Percentiles rank a stretch among this genome's conserved stretches.
Conservation (phyloP, 2,797 vertebrate species). For the Microctenopoma lineatum region DNA sequence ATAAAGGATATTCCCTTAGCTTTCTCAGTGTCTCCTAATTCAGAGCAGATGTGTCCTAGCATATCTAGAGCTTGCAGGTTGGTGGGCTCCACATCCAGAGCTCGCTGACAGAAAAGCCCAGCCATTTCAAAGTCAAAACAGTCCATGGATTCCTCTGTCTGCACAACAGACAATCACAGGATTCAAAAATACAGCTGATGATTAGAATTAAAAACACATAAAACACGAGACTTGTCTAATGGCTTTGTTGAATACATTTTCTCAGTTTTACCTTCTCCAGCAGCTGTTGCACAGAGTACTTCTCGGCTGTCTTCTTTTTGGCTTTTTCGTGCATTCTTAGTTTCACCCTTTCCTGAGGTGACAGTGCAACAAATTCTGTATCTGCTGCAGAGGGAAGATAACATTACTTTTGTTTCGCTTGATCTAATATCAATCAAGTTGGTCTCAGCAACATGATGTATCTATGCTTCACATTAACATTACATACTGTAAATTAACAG, state of each 20-base stretch:
- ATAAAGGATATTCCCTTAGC: constrained; percentile 86
- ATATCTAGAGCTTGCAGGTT: constrained; percentile 85
- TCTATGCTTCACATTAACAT: not conserved
- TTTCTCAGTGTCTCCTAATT: constrained; percentile 82
- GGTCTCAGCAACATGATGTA: not conserved
- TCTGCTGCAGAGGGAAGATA: constrained; percentile 33
- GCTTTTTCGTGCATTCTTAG: constrained; percentile 84
- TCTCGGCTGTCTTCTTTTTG: constrained; percentile 86
- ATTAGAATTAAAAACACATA: not conserved
- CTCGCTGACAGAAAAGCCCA: constrained; percentile 85
- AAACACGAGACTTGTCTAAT: not conserved
- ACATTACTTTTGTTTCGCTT: constrained; percentile 14
- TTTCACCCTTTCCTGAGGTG: constrained; percentile 84
- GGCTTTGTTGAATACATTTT: not conserved
- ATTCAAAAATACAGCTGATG: not conserved
- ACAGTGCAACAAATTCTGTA: constrained; percentile 65
- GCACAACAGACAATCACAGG: constrained; percentile 41
- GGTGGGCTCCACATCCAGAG: constrained; percentile 83
- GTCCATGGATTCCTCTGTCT: constrained; percentile 86
- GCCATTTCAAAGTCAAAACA: constrained; percentile 88
- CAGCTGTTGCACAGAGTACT: constrained; percentile 83
- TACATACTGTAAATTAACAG: constrained; percentile 23
- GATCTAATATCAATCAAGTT: not conserved
- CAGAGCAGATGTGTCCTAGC: constrained; percentile 85
- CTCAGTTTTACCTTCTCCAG: constrained; percentile 81